Evolutionary conservation across 2,797 vertebrate species (phyloP), one percentile per base, ranked within the genome.

Genomic region (Thalassophryne amazonica): DNA sequence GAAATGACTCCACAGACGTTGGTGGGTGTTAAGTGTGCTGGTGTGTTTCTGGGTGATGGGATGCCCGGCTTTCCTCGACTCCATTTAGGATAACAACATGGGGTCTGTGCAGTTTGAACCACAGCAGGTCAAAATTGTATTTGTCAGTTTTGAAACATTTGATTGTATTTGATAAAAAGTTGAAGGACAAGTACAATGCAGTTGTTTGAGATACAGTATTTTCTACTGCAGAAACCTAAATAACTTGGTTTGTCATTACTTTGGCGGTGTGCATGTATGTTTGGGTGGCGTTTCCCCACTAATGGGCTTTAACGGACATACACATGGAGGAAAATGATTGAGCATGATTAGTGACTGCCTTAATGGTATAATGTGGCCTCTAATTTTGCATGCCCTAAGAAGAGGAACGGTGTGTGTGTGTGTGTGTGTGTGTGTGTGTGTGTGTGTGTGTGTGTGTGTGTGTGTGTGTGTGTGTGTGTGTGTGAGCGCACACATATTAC

Each of bases 261-360:
- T 27, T 15, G 22, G 19, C 2, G 8, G 23, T 2, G 17, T 2
- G 3, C 0, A 17, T 4, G 30, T 17, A 29, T 25, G 37, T 20
- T 12, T 49, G 18, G 48, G 40, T 17, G 27, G 12, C 13, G 10
- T 4, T 19, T 29, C 19, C 17, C n/a, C 32, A 43, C 55, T 73
- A 60, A 60, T 76, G 57, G 35, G 45, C 11, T 63, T 58, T 58
- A 30, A 35, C 36, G 39, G 49, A 62, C 47, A 60, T 43, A 43
- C 14, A 38, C 50, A 25, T 60, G 60, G 48, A 55, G 62, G 52
- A 37, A 71, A 66, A 49, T 25, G 47, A 47, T 51, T 1, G 12
- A 48, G 29, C 29, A 3, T 80, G 72, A 78, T 72, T 70, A 61
- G 61, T 68, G 67, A 46, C 41, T 35, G 22, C 45, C 21, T 57